A percentile compares a stretch with the other conserved stretches of the same genome.
These are phyloP conservation scores for Anastrepha ludens DNA, from an alignment of 1,140 invertebrate genomes.

Conservation along the genomic window DNA sequence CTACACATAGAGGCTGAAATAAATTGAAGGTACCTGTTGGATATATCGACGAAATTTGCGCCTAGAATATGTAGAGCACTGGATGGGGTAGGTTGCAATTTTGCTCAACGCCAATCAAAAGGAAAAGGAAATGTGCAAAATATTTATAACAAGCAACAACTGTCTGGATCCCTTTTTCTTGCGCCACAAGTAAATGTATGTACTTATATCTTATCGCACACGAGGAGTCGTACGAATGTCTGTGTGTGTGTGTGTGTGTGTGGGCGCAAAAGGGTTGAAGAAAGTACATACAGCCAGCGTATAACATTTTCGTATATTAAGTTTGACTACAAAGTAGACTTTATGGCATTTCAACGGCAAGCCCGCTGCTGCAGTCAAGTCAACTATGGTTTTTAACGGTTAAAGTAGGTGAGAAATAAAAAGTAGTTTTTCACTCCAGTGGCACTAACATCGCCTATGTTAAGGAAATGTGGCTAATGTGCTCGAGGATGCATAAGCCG, in stretches of 20 bases:
- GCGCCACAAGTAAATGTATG: not conserved
- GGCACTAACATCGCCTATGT: not conserved
- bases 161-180: not conserved
- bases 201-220: not conserved
- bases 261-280: not conserved
- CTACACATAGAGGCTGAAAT: not conserved
- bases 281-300: not conserved
- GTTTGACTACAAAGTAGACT: slow-evolving; percentile 21
- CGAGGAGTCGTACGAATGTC: not conserved
- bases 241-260: not conserved
- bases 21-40: slow-evolving; percentile 25
- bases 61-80: not conserved
- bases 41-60: slow-evolving; percentile 13
- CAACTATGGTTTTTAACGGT: not conserved
- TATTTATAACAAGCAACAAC: slow-evolving; percentile 36
- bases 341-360: slow-evolving; percentile 7
- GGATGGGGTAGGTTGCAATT: not conserved
- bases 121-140: slow-evolving; percentile 34
- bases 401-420: not conserved
- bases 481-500: not conserved
- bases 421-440: not conserved
- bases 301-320: not conserved
- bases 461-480: not conserved
- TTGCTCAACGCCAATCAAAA: slow-evolving; percentile 21
- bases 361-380: not conserved